phyloP scores from a whole-genome alignment of 2,797 vertebrate species.

The Danio choprae region DNA sequence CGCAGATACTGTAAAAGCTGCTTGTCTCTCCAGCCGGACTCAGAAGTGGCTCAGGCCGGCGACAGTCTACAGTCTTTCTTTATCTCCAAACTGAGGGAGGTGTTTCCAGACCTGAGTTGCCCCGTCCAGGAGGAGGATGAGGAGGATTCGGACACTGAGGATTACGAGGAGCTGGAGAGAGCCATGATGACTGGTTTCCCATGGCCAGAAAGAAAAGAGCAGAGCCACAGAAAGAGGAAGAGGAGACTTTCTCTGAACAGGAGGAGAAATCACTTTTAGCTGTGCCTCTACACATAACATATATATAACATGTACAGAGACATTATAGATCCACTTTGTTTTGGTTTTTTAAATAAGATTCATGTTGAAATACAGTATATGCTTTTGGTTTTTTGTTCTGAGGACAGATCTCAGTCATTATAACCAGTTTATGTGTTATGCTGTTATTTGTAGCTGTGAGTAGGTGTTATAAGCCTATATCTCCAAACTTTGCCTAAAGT shows the following conservation, averaged over 20 bases:
- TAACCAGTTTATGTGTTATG: constrained; percentile 28
- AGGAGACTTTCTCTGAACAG: constrained; percentile 87
- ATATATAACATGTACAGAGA: not conserved
- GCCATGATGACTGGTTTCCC: constrained; percentile 79
- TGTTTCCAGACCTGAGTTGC: constrained; percentile 86
- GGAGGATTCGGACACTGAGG: constrained; percentile 90
- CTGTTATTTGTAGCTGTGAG: constrained; percentile 39
- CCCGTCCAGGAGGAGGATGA: constrained; percentile 82
- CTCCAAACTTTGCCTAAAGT: constrained; percentile 36
- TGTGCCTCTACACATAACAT: not conserved
- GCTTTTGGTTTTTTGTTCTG: not conserved
- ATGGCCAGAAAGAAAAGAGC: constrained; percentile 90
- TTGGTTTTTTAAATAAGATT: constrained; percentile 21
- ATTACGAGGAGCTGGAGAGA: constrained; percentile 83
- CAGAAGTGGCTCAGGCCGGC: constrained; percentile 96
- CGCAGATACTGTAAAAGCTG: not conserved
- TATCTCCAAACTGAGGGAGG: constrained; percentile 85
- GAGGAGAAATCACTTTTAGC: constrained; percentile 75
- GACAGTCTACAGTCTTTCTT: constrained; percentile 90
- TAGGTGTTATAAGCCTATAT: constrained; percentile 42
- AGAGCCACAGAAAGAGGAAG: constrained; percentile 91
- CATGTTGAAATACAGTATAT: constrained; percentile 17
- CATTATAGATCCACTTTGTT: not conserved
- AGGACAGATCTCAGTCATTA: constrained; percentile 22
- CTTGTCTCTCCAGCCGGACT: constrained; percentile 86